Evolutionary conservation across 2,797 vertebrate species (phyloP), one percentile per base, ranked within the genome.

Genomic region (Schizopygopsis malacanthus): DNA sequence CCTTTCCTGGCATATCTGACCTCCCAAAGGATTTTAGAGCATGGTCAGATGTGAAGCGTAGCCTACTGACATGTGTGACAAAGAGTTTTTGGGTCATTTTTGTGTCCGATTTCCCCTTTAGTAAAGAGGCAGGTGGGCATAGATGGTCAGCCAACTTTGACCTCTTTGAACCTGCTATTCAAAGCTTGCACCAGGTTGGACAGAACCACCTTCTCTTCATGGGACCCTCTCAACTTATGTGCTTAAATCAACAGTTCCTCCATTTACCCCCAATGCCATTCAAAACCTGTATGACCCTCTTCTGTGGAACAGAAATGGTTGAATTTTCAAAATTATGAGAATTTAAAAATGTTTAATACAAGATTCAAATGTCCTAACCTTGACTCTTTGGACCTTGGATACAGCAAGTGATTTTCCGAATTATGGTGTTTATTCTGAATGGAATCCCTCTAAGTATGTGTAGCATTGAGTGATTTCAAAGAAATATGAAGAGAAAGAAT

Each of bases 111-210:
- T 79, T 75, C 63, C n/a, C 15, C 10, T 85, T 87, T 85, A 77
- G 41, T 41, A 43, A 86, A 73, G 79, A 72, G 37, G 28, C 20
- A 67, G 7, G 25, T 37, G 47, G 71, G 33, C 69, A 71, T 41
- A 82, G 37, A 65, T 70, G 25, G 61, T 79, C 45, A 16, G 33
- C 37, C 43, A 79, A 82, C 85, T 86, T 85, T 79, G 89, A 87
- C 89, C 88, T 90, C 83, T 82, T 85, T 75, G 11, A 72, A 61
- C 41, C 70, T 63, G 41, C 70, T 20, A 47, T 33, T 75, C 16
- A 63, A 28, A 75, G 70, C 52, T 63, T 12, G 39, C 15, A 61
- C 25, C n/a, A 16, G 43, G 61, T 67, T 54, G 28, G 13, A n/a
- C 45, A 39, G 25, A 28, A 41, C 20, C 59, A 52, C 43, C 20